phyloP scores from a whole-genome alignment of 2,888 invertebrate genomes.

The Malthinus seriepunctatus region DNA sequence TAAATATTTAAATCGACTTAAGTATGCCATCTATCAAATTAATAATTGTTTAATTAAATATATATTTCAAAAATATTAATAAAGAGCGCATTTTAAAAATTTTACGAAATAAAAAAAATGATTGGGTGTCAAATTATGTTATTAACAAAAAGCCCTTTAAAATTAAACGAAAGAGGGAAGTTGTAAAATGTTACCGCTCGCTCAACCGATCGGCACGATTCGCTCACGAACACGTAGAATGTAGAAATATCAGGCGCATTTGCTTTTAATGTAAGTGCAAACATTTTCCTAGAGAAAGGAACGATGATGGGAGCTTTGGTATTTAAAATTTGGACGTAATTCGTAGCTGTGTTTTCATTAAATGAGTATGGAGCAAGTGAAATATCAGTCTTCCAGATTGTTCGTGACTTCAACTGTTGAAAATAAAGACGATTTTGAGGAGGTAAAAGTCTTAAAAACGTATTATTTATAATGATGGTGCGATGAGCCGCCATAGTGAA shows the following conservation, averaged over 20 bases:
- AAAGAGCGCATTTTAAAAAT: not conserved
- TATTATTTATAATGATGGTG: slow-evolving; percentile 55
- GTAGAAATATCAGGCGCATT: slow-evolving; percentile 55
- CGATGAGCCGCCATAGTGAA: slow-evolving; percentile 60
- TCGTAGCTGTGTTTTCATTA: slow-evolving; percentile 58
- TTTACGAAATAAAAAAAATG: not conserved
- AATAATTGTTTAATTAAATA: no score
- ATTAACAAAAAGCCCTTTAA: not conserved
- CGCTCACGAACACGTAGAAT: slow-evolving; percentile 43
- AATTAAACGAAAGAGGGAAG: not conserved
- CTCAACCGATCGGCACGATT: slow-evolving; percentile 39
- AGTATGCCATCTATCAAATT: no score
- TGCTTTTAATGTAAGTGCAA: slow-evolving; percentile 53
- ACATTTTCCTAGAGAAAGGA: slow-evolving; percentile 57
- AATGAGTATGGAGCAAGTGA: slow-evolving; percentile 63
- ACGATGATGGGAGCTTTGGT: slow-evolving; percentile 66
- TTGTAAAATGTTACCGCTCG: slow-evolving; percentile 20
- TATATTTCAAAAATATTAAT: no score
- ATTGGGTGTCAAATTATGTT: no score
- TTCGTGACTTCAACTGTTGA: slow-evolving; percentile 82
- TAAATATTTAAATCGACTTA: no score
- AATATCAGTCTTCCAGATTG: slow-evolving; percentile 70
- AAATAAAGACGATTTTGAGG: slow-evolving; percentile 88
- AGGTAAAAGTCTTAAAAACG: slow-evolving; percentile 69
- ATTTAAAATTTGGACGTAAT: slow-evolving; percentile 61